Evolutionary conservation across 2,113 vertebrate genomes (phyloP), one percentile per base, ranked within the genome.

Genomic region (Gymnocephalus cernua): DNA sequence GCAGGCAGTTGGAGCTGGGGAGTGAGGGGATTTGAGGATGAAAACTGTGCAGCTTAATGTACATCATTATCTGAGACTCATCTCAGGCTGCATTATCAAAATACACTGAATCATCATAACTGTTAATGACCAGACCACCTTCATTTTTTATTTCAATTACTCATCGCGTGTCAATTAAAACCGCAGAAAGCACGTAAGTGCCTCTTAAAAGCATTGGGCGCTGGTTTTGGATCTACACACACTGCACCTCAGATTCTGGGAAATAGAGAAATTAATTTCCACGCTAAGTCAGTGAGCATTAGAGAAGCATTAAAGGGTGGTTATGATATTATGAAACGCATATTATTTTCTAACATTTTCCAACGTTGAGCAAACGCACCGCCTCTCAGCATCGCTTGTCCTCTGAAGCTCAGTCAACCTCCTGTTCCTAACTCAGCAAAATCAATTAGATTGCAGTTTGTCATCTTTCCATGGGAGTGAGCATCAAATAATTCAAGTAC

Each of bases 81-180:
- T 91, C 88, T 88, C 74, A 51, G 79, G 80, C 86, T 62, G 87
- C 78, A 82, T 92, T 90, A 91, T 92, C 84, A 93, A 92, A 91
- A 91, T 84, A 85, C 80, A 88, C 88, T 79, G 89, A 91, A 85
- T 94, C 87, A 92, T 91, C 89, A 85, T 77, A 90, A 90, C 68
- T 80, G 78, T 73, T 85, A 89, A 93, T 81, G 84, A 86, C 73
- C 62, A 65, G 32, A 58, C 64, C 80, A 47, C 77, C 82, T 89
- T 88, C 25, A 71, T 83, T 41, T 85, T 78, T 68, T 59, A 74
- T 88, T 87, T 74, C 74, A 86, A 83, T 87, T 89, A 86, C 72
- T 91, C 84, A 85, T 64, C 32, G 11, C 7, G 7, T 61, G 75
- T 86, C 80, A 84, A 85, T 91, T 88, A 87, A 85, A 87, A 75